phyloP scores from a whole-genome alignment of 2,797 vertebrate genomes.

The Gastrophryne carolinensis region DNA sequence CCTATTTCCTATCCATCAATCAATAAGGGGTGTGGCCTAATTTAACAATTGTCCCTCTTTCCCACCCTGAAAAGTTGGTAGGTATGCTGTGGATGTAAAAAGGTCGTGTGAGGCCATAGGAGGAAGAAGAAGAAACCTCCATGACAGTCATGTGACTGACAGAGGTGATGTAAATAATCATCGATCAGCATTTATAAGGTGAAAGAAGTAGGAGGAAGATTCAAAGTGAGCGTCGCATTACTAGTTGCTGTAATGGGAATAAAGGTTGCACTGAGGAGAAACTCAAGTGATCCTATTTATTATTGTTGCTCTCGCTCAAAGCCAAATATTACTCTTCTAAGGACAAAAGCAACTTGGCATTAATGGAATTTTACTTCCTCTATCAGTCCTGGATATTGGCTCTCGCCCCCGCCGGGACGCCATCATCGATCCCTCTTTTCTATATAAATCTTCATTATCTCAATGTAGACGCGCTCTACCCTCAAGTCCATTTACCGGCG shows the following conservation, averaged over 20 bases:
- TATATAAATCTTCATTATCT: constrained; percentile 44
- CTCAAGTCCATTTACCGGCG: background rate
- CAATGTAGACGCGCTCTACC: background rate
- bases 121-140: too few relatives aligned
- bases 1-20: too few relatives aligned
- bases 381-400: constrained; percentile 19
- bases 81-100: too few relatives aligned
- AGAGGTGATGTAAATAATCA: too few relatives aligned
- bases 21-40: too few relatives aligned
- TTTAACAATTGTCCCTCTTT: too few relatives aligned
- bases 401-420: constrained; percentile 11
- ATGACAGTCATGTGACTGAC: too few relatives aligned
- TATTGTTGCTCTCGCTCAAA: constrained; percentile 26
- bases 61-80: too few relatives aligned
- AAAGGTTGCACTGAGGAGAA: constrained; percentile 20
- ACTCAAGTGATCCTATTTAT: constrained; percentile 9
- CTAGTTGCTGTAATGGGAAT: background rate
- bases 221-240: too few relatives aligned
- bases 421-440: constrained; percentile 33
- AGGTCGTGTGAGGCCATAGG: too few relatives aligned
- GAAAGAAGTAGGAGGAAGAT: too few relatives aligned
- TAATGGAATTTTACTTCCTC: constrained; percentile 35
- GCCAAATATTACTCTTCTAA: constrained; percentile 6
- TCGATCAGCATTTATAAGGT: too few relatives aligned
- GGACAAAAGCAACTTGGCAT: constrained; percentile 13